Evolutionary conservation across 2,888 invertebrate species (phyloP).

Genomic region (Meiosimyza platycephala): DNA sequence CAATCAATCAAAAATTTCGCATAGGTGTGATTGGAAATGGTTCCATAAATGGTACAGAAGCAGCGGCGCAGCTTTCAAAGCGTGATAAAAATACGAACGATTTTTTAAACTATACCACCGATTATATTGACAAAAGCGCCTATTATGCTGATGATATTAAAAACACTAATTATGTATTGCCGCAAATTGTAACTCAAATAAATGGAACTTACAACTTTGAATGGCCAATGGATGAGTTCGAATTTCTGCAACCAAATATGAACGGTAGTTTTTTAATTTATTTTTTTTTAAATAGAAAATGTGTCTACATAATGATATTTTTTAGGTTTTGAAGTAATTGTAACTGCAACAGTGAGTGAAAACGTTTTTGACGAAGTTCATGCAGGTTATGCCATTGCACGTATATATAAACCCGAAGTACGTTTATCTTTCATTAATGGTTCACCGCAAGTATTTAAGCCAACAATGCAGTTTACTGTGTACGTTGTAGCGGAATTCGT

Average conservation of each 20-base stretch:
- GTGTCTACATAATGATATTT: background rate
- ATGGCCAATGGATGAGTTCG: slow-evolving; percentile 79
- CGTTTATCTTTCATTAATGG: slow-evolving; percentile 85
- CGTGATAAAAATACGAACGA: background rate
- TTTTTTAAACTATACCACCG: background rate
- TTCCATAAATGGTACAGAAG: slow-evolving; percentile 53
- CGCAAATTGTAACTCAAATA: slow-evolving; percentile 80
- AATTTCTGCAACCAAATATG: slow-evolving; percentile 72
- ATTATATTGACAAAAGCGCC: too few species aligned
- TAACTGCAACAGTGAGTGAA: slow-evolving; percentile 86
- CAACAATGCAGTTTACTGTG: slow-evolving; percentile 85
- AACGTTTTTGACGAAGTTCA: slow-evolving; percentile 80
- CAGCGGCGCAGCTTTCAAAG: background rate
- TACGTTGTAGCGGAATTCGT: slow-evolving; percentile 89
- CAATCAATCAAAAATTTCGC: slow-evolving; percentile 69
- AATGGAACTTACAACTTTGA: slow-evolving; percentile 85
- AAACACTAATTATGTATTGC: slow-evolving; percentile 45
- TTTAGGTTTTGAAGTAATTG: slow-evolving; percentile 75
- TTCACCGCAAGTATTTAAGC: slow-evolving; percentile 90
- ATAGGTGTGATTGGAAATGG: slow-evolving; percentile 57
- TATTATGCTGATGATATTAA: too few species aligned
- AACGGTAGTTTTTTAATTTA: slow-evolving; percentile 67
- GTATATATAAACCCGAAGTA: slow-evolving; percentile 86
- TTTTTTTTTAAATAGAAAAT: background rate
- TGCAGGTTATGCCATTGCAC: slow-evolving; percentile 84